Evolutionary conservation across 2,113 vertebrate species (phyloP).

Genomic region (Petrocephalus zakoni): DNA sequence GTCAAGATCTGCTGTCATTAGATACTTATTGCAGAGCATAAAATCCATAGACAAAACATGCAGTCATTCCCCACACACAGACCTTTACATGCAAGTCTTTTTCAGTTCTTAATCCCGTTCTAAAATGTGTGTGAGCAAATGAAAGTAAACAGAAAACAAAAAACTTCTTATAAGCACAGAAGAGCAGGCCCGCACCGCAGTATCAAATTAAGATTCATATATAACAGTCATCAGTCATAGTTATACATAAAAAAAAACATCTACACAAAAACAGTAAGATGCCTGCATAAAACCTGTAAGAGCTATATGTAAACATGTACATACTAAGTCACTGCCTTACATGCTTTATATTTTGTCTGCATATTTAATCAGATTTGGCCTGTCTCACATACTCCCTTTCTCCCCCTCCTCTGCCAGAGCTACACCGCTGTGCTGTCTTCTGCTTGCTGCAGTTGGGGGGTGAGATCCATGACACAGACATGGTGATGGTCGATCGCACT

Average conservation of each 20-base stretch:
- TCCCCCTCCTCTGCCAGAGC: constrained; percentile 50
- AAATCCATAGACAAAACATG: neutral
- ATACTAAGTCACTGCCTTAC: neutral
- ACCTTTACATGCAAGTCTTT: neutral
- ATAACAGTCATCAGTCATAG: neutral
- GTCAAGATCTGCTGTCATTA: neutral
- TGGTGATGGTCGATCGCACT: constrained; percentile 78
- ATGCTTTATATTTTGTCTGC: neutral
- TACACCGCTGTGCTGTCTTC: constrained; percentile 80
- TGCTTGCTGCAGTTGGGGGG: constrained; percentile 73
- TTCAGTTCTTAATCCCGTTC: neutral
- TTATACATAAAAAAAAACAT: neutral
- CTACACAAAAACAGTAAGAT: neutral
- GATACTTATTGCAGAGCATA: neutral
- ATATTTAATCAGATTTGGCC: neutral
- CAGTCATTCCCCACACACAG: neutral
- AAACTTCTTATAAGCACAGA: neutral
- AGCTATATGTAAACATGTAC: neutral
- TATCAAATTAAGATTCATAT: neutral
- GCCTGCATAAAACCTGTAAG: neutral
- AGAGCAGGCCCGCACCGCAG: neutral
- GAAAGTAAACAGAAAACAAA: neutral
- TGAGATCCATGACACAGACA: constrained; percentile 73
- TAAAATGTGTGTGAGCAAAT: neutral
- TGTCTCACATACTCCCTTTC: neutral